Evolutionary conservation across 2,797 vertebrate genomes (phyloP), one percentile per base, ranked within the genome.

Genomic region (Apogon talboti): DNA sequence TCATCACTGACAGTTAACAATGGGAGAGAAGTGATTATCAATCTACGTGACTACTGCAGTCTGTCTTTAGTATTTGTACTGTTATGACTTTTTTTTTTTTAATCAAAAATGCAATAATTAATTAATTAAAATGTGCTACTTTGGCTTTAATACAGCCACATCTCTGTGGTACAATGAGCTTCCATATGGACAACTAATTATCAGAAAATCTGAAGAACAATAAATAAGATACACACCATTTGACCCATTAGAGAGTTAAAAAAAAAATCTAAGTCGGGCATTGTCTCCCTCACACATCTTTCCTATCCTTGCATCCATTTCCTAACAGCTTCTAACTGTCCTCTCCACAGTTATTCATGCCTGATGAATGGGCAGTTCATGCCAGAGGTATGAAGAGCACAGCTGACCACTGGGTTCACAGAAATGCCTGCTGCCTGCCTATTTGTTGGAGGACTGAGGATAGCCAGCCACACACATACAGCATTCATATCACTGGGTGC

Each of bases 351-450:
- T 44, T 66, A 53, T 69, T 69, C 52, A 74, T 68, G 76, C 51
- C 64, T 78, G 61, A 74, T 84, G 78, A 89, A 89, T 82, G 76
- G 58, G 44, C 47, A 65, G n/a, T 70, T 80, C 44, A 69, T 63
- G 77, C 76, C 73, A 81, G 75, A 84, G 71, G 82, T 84, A 87
- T 83, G 68, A 80, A 66, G 77, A 67, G 66, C 77, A 72, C 61
- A 84, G 87, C 68, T 78, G 76, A 87, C 53, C 68, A 82, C 47
- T 7, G 66, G 76, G 74, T 81, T 83, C 74, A 86, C 64, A 81
- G 81, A 81, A 82, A 82, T 21, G 62, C 49, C 76, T 78, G 74
- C 78, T 82, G 77, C 38, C 58, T 53, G 78, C 45, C 72, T 82
- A 70, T 80, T 81, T 77, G 76, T 66, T 69, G 59, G 48, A 59